Base-by-base conservation (phyloP, 37 sponge, comb jelly and placozoan species). In the Axinella damicornis region DNA sequence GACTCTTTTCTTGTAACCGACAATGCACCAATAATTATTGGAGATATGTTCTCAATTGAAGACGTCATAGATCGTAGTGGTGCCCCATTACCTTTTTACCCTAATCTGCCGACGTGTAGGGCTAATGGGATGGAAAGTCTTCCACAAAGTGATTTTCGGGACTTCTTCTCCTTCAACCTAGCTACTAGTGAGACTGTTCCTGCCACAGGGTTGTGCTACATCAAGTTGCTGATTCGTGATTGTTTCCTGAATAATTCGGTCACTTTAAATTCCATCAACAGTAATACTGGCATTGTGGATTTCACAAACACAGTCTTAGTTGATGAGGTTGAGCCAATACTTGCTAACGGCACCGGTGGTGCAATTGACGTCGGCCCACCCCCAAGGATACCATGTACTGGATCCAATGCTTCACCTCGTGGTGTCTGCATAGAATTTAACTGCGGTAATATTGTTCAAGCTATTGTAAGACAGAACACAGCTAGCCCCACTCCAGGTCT, bases 211-310 rank as follows among this genome's bases (percentile, higher is more conserved):
- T 25, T 2, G 2, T 79, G 80, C 32, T 79, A 22, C 65, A 41
- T 64, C 67, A 79, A 66, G 41, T 15, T 79, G 1, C 80, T 65
- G 31, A 66, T 79, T 55, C 5, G 24, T 11, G 67, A 64, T 40
- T 79, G 80, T 24, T 64, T 64, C 32, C 27, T 9, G 13, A 30
- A 40, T n/a, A 79, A 64, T 27, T 6, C 13, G 2, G 68, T 79
- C 28, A 65, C 68, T 4, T n/a, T 66, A 5, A 79, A 54, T 18
- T 79, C 80, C 16, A 27, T 46, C 4, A 18, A 74, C 32, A 11
- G 27, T 20, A 28, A 74, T 35, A n/a, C n/a, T 35, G n/a, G n/a
- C n/a, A n/a, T n/a, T n/a, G n/a, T n/a, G n/a, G n/a, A n/a, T n/a
- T n/a, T n/a, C n/a, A n/a, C n/a, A n/a, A n/a, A n/a, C n/a, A n/a